Evolutionary conservation across 2,888 invertebrate species (phyloP).

Genomic region (Acleris literana): DNA sequence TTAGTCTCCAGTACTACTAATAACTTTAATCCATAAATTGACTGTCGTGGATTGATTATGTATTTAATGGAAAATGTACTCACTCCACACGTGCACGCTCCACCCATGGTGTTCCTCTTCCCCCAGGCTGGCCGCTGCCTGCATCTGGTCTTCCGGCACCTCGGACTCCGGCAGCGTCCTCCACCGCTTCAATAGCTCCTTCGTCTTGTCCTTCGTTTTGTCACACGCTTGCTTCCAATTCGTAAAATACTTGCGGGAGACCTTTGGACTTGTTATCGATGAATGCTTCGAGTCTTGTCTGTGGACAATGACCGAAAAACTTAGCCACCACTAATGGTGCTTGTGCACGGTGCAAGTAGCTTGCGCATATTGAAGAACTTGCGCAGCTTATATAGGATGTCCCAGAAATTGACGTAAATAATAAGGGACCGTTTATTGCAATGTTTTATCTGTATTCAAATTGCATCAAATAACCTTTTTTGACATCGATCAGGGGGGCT

Average conservation of each 20-base stretch:
- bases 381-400: too few species aligned
- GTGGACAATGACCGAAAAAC: constrained; percentile 39
- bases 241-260: constrained; percentile 88
- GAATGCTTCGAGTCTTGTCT: constrained; percentile 75
- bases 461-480: too few species aligned
- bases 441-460: too few species aligned
- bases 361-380: too few species aligned
- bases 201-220: constrained; percentile 89
- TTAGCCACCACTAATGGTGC: too few species aligned
- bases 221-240: constrained; percentile 91
- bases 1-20: too few species aligned
- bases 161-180: constrained; percentile 86
- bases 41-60: not conserved
- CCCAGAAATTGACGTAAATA: too few species aligned
- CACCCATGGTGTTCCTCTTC: constrained; percentile 85
- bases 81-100: constrained; percentile 91
- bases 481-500: too few species aligned
- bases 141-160: constrained; percentile 62
- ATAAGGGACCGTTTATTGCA: too few species aligned
- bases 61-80: constrained; percentile 50
- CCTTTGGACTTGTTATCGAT: constrained; percentile 79
- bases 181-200: constrained; percentile 88
- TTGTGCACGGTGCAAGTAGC: constrained; percentile 3
- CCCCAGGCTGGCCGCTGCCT: constrained; percentile 62
- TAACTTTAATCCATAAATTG: too few species aligned